These are phyloP conservation scores for Chloroclystis v-ata DNA, from an alignment of 2,888 invertebrate species.

Conservation along the genomic window DNA sequence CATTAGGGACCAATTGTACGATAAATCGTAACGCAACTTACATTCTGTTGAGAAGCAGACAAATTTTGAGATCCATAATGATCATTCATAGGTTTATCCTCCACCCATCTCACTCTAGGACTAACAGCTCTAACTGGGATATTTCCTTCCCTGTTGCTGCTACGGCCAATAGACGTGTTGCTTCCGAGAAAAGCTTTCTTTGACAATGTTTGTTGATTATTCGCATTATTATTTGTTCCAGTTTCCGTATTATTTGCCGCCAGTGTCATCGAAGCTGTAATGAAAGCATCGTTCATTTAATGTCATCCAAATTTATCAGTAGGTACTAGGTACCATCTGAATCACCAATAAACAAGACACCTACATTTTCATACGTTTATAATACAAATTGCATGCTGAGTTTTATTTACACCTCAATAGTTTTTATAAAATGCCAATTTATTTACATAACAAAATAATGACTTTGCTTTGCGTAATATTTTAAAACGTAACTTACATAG, in stretches of 20 bases:
- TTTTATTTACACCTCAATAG: slow-evolving; percentile 60
- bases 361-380: slow-evolving; percentile 27
- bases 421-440: slow-evolving; percentile 58
- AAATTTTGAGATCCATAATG: slow-evolving; percentile 64
- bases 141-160: slow-evolving; percentile 59
- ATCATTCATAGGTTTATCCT: slow-evolving; percentile 62
- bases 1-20: too few species aligned
- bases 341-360: too few species aligned
- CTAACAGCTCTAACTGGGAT: slow-evolving; percentile 75
- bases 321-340: too few species aligned
- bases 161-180: slow-evolving; percentile 71
- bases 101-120: slow-evolving; percentile 72
- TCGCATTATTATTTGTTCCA: slow-evolving; percentile 62
- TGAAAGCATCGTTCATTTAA: background rate
- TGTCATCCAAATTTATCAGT: too few species aligned
- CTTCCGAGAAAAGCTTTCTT: slow-evolving; percentile 75
- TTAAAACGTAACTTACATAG: slow-evolving; percentile 69
- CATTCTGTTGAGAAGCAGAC: slow-evolving; percentile 68
- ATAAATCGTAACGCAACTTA: slow-evolving; percentile 36
- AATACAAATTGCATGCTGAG: slow-evolving; percentile 53
- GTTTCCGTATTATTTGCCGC: slow-evolving; percentile 80
- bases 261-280: slow-evolving; percentile 85
- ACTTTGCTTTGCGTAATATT: slow-evolving; percentile 67
- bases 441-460: slow-evolving; percentile 53
- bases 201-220: slow-evolving; percentile 67